Base-by-base conservation (phyloP, 2,797 vertebrate species). In the Pseudomugil gertrudae region DNA sequence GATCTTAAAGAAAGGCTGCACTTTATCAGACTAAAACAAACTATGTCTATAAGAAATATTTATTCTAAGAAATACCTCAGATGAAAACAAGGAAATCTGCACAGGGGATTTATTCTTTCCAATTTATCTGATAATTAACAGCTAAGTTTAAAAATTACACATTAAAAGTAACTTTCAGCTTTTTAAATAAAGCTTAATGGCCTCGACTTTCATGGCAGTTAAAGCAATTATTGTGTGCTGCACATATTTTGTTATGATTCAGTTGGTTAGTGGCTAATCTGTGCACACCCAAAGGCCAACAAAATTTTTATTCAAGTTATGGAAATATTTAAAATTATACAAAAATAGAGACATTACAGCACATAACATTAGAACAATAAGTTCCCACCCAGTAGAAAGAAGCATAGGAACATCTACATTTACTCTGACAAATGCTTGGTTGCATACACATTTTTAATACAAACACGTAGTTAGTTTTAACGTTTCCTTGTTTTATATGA, bases 1-100 rank as follows among this genome's bases (percentile, higher is more conserved):
- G 2, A 14, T 11, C 72, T 72, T 35, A 47, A 33, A 63, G 57
- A 78, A 76, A 2, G 15, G 51, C 32, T 32, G n/a, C 57, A 30
- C 24, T 45, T 63, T 51, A 66, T 33, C 9, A 9, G 11, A 51
- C 9, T 15, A 26, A 32, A 32, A 32, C 32, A 32, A 7, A 32
- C 8, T 32, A 30, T 3, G 6, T 30, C 29, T 30, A 6, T 3
- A 3, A 6, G 4, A 32, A 32, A 32, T 6, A 32, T 1, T 29
- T 3, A 3, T 29, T 3, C 29, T 29, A 29, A 32, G 1, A 32
- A 24, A 48, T 13, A 24, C 47, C 11, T 48, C 21, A 23, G 47
- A 24, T 50, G 23, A 51, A 14, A 51, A 32, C 32, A 32, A 15
- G 4, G 9, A 51, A 51, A 47, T 47, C n/a, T 23, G 10, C n/a